Evolutionary conservation across 30 jellyfish, hydroid and myxozoan species (phyloP).

Genomic region (Cassiopea andromeda): DNA sequence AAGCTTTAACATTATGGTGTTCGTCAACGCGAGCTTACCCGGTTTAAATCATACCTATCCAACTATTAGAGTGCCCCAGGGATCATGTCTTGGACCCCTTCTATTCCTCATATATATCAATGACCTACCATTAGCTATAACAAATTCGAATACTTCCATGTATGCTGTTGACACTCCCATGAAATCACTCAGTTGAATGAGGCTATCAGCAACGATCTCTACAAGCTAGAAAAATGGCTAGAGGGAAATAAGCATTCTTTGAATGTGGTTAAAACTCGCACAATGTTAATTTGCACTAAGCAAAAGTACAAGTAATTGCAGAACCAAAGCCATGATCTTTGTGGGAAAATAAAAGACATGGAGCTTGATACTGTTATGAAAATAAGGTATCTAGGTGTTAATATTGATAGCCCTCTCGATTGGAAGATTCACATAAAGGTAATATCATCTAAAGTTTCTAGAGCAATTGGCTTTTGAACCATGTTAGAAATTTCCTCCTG

Average conservation of each 20-base stretch:
- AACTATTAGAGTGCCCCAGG: slow-evolving; percentile 31
- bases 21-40: slow-evolving; percentile 19
- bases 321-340: neutral
- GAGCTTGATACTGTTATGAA: slow-evolving; percentile 11
- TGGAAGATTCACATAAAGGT: slow-evolving; percentile 52
- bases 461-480: slow-evolving; percentile 50
- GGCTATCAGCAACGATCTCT: slow-evolving; percentile 34
- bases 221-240: slow-evolving; percentile 28
- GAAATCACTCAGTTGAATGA: slow-evolving; percentile 48
- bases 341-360: neutral
- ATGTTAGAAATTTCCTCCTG: slow-evolving; percentile 47
- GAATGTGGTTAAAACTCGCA: slow-evolving; percentile 36
- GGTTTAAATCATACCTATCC: slow-evolving; percentile 51
- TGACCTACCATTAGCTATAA: slow-evolving; percentile 48
- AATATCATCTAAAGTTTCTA: slow-evolving; percentile 41
- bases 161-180: slow-evolving; percentile 30
- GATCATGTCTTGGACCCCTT: slow-evolving; percentile 56
- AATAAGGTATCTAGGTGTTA: slow-evolving; percentile 22
- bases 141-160: slow-evolving; percentile 31
- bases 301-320: slow-evolving; percentile 3
- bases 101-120: slow-evolving; percentile 30
- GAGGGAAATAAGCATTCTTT: neutral
- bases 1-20: slow-evolving; percentile 13
- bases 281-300: slow-evolving; percentile 34
- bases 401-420: slow-evolving; percentile 22